A percentile compares a stretch with the other conserved stretches of the same genome.
Evolutionary conservation across 2,888 invertebrate genomes (phyloP).

Genomic region (Melangyna quadrimaculata): DNA sequence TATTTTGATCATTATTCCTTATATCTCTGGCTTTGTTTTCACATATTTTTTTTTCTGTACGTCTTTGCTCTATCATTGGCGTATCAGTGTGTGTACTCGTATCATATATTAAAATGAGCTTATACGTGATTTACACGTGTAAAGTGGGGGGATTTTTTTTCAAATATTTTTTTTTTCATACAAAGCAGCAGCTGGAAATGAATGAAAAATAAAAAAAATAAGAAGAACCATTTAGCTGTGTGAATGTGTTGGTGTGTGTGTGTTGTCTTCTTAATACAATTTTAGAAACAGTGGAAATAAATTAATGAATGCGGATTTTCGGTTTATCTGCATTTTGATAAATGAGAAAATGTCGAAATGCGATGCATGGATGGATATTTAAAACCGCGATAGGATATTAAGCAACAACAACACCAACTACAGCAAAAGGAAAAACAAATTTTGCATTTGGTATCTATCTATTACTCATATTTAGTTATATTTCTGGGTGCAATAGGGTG

Average conservation of each 20-base stretch:
- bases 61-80: conserved; percentile 34
- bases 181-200: conserved; percentile 58
- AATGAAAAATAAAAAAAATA: conserved; percentile 42
- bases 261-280: conserved; percentile 31
- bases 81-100: conserved; percentile 62
- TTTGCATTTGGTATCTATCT: conserved; percentile 24
- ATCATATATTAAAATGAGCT: conserved; percentile 69
- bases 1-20: conserved; percentile 58
- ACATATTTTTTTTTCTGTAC: conserved; percentile 29
- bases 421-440: neutral
- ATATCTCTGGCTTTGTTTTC: conserved; percentile 63
- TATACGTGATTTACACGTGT: conserved; percentile 72
- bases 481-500: conserved; percentile 1
- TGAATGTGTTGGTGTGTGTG: neutral
- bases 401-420: neutral
- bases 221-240: conserved; percentile 19
- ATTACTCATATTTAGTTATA: conserved; percentile 8
- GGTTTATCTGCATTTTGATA: conserved; percentile 70
- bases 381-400: conserved; percentile 12
- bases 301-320: conserved; percentile 68
- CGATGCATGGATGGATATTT: conserved; percentile 51
- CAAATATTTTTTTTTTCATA: neutral
- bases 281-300: conserved; percentile 53
- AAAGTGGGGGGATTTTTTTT: conserved; percentile 50
- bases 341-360: conserved; percentile 61